Conservation (phyloP, 2,888 invertebrate genomes). For the Eupithecia vulgata region DNA sequence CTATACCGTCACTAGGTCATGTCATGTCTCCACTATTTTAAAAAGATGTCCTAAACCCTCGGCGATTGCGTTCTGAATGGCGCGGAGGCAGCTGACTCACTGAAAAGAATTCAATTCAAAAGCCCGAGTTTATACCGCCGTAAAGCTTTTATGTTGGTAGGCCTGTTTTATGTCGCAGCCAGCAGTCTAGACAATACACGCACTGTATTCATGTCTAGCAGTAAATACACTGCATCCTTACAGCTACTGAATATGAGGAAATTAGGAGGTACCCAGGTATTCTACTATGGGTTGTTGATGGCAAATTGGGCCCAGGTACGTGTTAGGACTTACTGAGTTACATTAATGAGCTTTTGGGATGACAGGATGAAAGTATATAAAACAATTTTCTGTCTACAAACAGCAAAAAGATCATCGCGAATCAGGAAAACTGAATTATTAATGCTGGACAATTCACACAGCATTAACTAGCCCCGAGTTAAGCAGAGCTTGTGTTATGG, state of each 20-base stretch:
- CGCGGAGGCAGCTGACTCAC: constrained; percentile 16
- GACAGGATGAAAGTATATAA: no score
- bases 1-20: constrained; percentile 1
- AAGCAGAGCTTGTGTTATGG: no score
- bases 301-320: not conserved
- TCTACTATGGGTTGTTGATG: not conserved
- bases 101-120: constrained; percentile 37
- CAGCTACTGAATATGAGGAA: not conserved
- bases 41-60: constrained; percentile 3
- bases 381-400: no score
- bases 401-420: no score
- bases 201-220: constrained; percentile 12
- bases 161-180: constrained; percentile 26
- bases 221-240: not conserved
- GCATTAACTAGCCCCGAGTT: no score
- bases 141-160: constrained; percentile 27
- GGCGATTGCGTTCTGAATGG: constrained; percentile 4
- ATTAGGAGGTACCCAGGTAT: not conserved
- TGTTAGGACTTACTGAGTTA: no score
- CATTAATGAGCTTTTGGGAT: no score
- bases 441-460: no score
- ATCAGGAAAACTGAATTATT: no score
- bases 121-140: constrained; percentile 33
- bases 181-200: constrained; percentile 31
- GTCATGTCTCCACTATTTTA: constrained; percentile 1